Evolutionary conservation across 2,113 vertebrate species (phyloP), one percentile per base, ranked within the genome.

Genomic region (Nothocercus julius): DNA sequence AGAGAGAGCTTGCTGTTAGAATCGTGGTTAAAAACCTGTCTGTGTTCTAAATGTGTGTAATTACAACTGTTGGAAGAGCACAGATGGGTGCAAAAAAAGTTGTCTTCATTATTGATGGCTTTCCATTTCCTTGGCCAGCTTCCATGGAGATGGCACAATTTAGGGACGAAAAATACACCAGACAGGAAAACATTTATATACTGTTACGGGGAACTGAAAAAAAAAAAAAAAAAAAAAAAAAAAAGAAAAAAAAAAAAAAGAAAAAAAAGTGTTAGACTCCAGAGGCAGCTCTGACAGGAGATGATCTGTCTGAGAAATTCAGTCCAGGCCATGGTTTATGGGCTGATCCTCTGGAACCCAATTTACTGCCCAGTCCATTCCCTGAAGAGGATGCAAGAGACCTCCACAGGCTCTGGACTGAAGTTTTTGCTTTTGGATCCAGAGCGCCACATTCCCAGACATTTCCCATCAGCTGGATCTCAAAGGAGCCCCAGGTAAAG

Each of bases 51-150:
- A 79, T 73, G 83, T 72, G 61, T 93, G 77, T 73, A 85, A 90
- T 96, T 90, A 59, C 70, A 73, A 62, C 69, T 82, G 78, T 53
- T 95, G 83, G 88, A 69, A 85, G 88, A 90, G 85, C 88, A 88
- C 80, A 96, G 94, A 93, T 95, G 87, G 93, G 81, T 88, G 88
- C 61, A 92, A 76, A 73, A 89, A 82, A 25, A 2, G 5, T 64
- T 94, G 69, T 86, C 53, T 5, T 75, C 81, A 84, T 92, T 89
- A 92, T 92, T 93, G 82, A 88, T 92, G 74, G 88, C 83, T 97
- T 96, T 79, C 70, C 40, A 7, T 89, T 89, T 90, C 66, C 74
- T 93, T 90, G 90, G 92, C 88, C 36, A 54, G 85, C 69, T 75
- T 95, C 83, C 77, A 64, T 11, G 83, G 67, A 28, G n/a, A 76